Conservation (phyloP, 2,113 vertebrate genomes). For the human region GRCh38 chr2:235664501-235665000, state of each 20-base stretch:
- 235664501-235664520: background rate
- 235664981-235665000: background rate
- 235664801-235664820: background rate
- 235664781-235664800: no score
- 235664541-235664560: background rate
- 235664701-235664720: fast-evolving
- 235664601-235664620: background rate
- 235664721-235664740: background rate
- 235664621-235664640: fast-evolving
- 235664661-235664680: fast-evolving
- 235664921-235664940: background rate
- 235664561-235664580: background rate
- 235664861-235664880: no score
- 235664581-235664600: background rate
- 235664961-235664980: background rate
- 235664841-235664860: background rate
- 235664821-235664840: background rate
- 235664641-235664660: background rate
- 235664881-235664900: background rate
- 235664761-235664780: fast-evolving
- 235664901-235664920: no score
- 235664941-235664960: background rate
- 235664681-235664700: fast-evolving
- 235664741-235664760: no score
- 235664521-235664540: background rate